phyloP scores from a whole-genome alignment of 2,113 vertebrate genomes.

The Etia nguti region DNA sequence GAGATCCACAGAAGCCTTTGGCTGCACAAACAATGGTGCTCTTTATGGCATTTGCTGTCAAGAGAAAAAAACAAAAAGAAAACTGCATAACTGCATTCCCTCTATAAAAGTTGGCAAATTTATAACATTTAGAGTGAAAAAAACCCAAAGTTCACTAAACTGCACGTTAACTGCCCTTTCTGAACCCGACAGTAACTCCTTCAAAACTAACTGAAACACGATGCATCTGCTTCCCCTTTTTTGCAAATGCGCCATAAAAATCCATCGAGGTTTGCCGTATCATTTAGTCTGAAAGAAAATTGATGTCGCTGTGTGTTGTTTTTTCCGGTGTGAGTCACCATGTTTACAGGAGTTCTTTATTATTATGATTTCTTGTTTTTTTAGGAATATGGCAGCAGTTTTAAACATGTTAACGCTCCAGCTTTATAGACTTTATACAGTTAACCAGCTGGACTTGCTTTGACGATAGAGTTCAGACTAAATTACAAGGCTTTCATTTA shows the following conservation, averaged over 20 bases:
- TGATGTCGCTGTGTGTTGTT: neutral
- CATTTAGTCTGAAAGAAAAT: neutral
- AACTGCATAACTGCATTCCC: neutral
- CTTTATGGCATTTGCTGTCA: neutral
- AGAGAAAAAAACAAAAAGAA: neutral
- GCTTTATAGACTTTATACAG: neutral
- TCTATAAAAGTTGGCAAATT: neutral
- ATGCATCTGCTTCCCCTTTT: neutral
- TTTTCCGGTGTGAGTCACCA: neutral
- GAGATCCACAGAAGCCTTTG: neutral
- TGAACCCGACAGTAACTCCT: neutral
- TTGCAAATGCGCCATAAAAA: neutral
- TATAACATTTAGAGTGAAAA: neutral
- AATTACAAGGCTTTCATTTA: neutral
- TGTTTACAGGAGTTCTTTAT: neutral
- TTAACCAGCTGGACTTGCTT: fast-evolving
- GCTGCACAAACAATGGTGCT: neutral
- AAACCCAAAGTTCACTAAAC: neutral
- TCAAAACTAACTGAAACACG: neutral
- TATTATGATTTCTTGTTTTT: neutral
- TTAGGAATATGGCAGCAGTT: neutral
- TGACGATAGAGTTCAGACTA: neutral
- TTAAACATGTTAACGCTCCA: neutral
- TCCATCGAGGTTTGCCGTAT: neutral
- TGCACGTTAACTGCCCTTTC: neutral